Conservation (phyloP, 2,113 vertebrate genomes). For the Sterna hirundo region DNA sequence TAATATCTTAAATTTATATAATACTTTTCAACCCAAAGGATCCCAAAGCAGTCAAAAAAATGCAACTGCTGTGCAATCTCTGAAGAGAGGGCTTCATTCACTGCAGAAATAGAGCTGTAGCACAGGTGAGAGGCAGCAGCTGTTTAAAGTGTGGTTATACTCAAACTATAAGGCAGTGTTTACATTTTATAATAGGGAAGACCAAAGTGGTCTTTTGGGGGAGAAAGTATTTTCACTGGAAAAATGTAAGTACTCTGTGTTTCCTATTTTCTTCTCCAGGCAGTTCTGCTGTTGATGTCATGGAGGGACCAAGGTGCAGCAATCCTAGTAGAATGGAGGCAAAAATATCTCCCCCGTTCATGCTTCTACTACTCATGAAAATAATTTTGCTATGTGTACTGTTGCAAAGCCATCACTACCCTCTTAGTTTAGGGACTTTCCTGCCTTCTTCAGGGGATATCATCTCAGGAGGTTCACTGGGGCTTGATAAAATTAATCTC, state of each 20-base stretch:
- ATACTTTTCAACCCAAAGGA: not conserved
- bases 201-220: constrained; percentile 45
- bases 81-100: constrained; percentile 10
- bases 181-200: constrained; percentile 42
- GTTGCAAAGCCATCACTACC: not conserved
- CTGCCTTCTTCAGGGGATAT: not conserved
- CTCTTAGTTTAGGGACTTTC: not conserved
- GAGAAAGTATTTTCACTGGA: constrained; percentile 31
- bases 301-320: not conserved
- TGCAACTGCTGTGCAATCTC: not conserved
- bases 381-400: not conserved
- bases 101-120: constrained; percentile 28
- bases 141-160: constrained; percentile 40
- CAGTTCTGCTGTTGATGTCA: constrained; percentile 12
- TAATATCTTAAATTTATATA: constrained; percentile 12
- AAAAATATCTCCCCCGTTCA: not conserved
- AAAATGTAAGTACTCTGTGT: constrained; percentile 16
- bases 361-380: not conserved
- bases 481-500: not conserved
- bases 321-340: not conserved
- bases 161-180: constrained; percentile 33
- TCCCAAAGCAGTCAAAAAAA: not conserved
- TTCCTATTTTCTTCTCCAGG: constrained; percentile 24
- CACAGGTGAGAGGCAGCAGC: constrained; percentile 35
- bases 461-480: not conserved